phyloP scores from a whole-genome alignment of 2,113 vertebrate genomes.

The Leptodactylus fuscus region DNA sequence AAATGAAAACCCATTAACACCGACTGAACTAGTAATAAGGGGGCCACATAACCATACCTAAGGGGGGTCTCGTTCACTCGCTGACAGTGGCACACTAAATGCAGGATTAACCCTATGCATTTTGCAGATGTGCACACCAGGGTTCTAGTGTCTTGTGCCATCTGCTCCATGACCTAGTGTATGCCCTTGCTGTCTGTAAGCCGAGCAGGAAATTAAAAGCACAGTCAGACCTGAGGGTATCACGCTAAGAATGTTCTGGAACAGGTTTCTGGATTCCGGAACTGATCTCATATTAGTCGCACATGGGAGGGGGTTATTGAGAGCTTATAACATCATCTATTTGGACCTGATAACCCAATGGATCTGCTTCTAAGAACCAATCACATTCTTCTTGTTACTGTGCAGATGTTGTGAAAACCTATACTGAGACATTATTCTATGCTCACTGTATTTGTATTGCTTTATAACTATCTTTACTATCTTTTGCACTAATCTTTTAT shows the following conservation, averaged over 20 bases:
- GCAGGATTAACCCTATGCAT: neutral
- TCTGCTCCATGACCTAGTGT: neutral
- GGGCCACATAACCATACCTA: neutral
- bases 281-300: neutral
- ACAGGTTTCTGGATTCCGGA: neutral
- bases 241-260: neutral
- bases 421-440: too few species aligned
- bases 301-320: neutral
- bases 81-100: neutral
- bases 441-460: too few species aligned
- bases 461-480: too few species aligned
- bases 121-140: neutral
- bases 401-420: too few species aligned
- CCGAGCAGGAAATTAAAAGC: slow-evolving; percentile 42
- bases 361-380: neutral
- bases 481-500: too few species aligned
- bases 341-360: neutral
- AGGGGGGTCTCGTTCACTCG: neutral
- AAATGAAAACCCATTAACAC: neutral
- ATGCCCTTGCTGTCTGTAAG: neutral
- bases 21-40: too few species aligned
- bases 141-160: neutral
- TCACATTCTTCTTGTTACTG: neutral
- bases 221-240: slow-evolving; percentile 29
- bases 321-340: neutral